A percentile compares a stretch with the other conserved stretches of the same genome.
Evolutionary conservation across 2,113 vertebrate genomes (phyloP).

Genomic region (Crotalus tigris): DNA sequence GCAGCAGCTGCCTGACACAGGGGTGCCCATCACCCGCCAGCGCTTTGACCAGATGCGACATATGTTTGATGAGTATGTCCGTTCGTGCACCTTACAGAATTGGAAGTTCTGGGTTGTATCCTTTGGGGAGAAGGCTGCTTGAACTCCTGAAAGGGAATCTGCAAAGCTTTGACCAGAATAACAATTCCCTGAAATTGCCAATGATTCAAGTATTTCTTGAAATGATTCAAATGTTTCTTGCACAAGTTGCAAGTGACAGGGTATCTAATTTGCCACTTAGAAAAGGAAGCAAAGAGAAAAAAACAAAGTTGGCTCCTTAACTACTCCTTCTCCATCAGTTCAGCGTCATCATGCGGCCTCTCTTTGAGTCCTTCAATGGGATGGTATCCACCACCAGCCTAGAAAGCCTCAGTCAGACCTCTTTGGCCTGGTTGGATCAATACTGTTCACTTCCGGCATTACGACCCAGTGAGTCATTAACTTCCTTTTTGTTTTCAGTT

Average conservation of each 20-base stretch:
- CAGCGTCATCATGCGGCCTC: constrained; percentile 90
- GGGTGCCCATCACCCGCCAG: constrained; percentile 92
- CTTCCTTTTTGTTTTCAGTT: not conserved
- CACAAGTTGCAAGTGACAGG: not conserved
- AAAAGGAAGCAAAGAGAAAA: not conserved
- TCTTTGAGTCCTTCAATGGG: constrained; percentile 94
- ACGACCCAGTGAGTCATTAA: constrained; percentile 82
- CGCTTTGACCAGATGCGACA: constrained; percentile 93
- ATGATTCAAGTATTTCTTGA: not conserved
- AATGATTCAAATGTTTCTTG: not conserved
- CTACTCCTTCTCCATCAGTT: constrained; percentile 74
- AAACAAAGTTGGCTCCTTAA: constrained; percentile 68
- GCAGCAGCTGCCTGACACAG: constrained; percentile 91
- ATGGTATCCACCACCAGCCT: constrained; percentile 93
- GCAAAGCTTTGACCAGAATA: not conserved
- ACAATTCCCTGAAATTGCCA: not conserved
- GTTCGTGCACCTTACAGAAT: constrained; percentile 86
- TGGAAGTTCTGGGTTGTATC: constrained; percentile 99
- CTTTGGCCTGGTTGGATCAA: constrained; percentile 91
- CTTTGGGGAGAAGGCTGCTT: constrained; percentile 47
- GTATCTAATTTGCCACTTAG: not conserved
- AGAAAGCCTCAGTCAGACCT: constrained; percentile 86
- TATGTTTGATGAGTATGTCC: constrained; percentile 89
- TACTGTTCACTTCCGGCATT: constrained; percentile 89
- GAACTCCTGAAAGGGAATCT: not conserved